Evolutionary conservation across 2,797 vertebrate genomes (phyloP), one percentile per base, ranked within the genome.

Genomic region (Platyrinchus mystaceus): DNA sequence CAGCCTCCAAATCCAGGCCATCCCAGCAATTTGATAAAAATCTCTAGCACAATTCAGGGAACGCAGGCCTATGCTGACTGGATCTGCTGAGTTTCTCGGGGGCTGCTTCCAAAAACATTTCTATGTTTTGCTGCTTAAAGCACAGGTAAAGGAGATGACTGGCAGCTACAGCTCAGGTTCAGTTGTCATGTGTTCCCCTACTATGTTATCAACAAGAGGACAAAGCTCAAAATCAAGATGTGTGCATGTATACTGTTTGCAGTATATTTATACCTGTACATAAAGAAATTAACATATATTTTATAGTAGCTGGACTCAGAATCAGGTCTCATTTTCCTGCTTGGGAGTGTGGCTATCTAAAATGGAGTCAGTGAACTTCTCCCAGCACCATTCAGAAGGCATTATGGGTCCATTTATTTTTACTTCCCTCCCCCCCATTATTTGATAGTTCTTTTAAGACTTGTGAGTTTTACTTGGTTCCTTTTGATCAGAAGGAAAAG

Each of bases 401-500:
- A 84, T 91, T 95, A 83, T 32, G 74, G 49, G 58, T 41, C 89
- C 58, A 87, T 87, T 80, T 95, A 74, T 95, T 97, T 96, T 89
- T 68, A 39, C 53, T 92, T 90, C 89, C 94, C 94, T 96, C 93
- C 95, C 84, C 84, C 41, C 66, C 82, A 91, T 93, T 87, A 52
- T 93, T 95, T 96, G 95, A 97, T 94, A 96, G 94, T 78, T 96
- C 93, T 95, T 92, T 95, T 95, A 94, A 89, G 95, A 95, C 90
- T 70, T 87, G 50, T 44, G 28, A 92, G 93, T 91, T 96, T 97
- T 90, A 75, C 93, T 92, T 50, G 50, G 85, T 83, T 93, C 64
- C 82, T 96, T 97, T 96, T 95, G 97, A 97, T 95, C 93, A 93
- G 92, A 39, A 94, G 69, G 84, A 82, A 95, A 85, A 83, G 81